Base-by-base conservation (phyloP, 1,140 invertebrate genomes). In the Euura saliciscinereae region DNA sequence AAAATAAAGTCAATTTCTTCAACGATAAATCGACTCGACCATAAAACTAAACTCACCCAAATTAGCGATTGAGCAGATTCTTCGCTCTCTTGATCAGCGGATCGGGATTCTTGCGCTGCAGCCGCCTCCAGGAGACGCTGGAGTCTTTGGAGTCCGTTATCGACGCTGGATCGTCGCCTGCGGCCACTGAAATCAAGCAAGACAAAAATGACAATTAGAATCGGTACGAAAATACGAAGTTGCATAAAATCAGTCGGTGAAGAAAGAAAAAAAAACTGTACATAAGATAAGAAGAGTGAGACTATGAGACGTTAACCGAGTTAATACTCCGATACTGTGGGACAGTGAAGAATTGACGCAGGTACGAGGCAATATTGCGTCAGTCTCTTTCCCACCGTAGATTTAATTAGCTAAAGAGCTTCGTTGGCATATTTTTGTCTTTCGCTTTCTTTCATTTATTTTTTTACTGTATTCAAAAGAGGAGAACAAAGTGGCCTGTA, bases 111-210 rank as follows among this genome's bases (percentile, higher is more conserved):
- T 28, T 71, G 73, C 13, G 10, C 51, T 4, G 64, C 73, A 10
- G 77, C 70, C 6, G 74, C 74, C 66, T 74, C 74, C 65, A 81
- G 59, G 43, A 81, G 71, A 44, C 78, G 78, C 13, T 76, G 75
- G 45, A 83, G 45, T 66, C 78, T 78, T 65, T 76, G 74, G 6
- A 80, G 46, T 69, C 75, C 72, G 7, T 70, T 74, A 8, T 80
- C 79, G 10, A 75, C 75, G 68, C 71, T 75, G 7, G 85, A 85
- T 73, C 86, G 80, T 46, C 86, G 78, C 70, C 77, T 85, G 45
- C 85, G 85, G 6, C 86, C 86, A 77, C 86, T 87, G 74, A 10
- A 78, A 84, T 42, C 13, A 71, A 69, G 71, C 46, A 59, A 69
- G 45, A 67, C 44, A 70, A 66, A 68, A n/a, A 43, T 28, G 28